Base-by-base conservation (phyloP, 2,113 vertebrate genomes). In the Ciconia stormi region DNA sequence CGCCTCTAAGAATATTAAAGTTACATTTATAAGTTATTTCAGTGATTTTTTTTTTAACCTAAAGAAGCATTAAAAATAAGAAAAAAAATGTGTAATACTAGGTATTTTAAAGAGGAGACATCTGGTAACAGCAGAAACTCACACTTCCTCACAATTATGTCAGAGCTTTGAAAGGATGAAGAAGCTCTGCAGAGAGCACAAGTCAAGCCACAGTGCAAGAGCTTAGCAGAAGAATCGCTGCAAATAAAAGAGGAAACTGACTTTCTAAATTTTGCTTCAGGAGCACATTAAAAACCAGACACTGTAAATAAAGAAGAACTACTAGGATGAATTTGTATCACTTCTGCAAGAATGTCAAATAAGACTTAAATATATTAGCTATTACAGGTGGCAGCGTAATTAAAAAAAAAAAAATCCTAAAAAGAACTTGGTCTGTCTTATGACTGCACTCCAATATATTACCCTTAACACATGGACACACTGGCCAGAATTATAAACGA, bases 71-170 rank as follows among this genome's bases (percentile, higher is more conserved):
- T 77, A 62, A 58, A 63, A 46, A 44, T 46, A 66, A 63, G 5
- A 5, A 40, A 2, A 1, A 63, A 25, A 21, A 34, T 1, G 21
- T 22, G 13, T 19, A 63, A 61, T 17, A 38, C 0, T 26, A 69
- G 20, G 6, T 92, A 56, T 56, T 82, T 94, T 82, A 61, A 79
- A 91, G 44, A 76, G 56, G 4, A 89, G 81, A 89, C 72, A 92
- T 74, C 59, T 97, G 94, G 32, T 44, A 47, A 74, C 7, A 91
- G 69, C 36, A 93, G 67, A 94, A 95, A 83, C 26, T 93, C 70
- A 47, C 38, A 91, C 84, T 96, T 97, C 95, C 94, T 94, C 78
- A 94, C 94, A 96, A 82, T 20, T 55, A 27, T 61, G 32, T 63
- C 47, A 74, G 49, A 30, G 14, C 32, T 82, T 19, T 70, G 59